These are phyloP conservation scores for Melierax canorus DNA, from an alignment of 2,113 vertebrate species.

Conservation along the genomic window DNA sequence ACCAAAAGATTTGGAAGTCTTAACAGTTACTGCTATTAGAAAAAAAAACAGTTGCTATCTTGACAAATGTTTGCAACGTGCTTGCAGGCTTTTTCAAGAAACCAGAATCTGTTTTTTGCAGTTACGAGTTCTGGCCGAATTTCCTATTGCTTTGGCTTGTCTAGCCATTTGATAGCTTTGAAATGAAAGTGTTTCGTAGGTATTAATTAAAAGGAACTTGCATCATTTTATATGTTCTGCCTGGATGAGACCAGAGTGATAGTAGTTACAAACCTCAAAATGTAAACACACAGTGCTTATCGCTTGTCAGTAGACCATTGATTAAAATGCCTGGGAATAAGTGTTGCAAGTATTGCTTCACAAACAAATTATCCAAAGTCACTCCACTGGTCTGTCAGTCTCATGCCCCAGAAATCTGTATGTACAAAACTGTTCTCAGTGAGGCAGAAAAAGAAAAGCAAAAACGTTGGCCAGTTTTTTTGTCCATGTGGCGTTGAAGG, in stretches of 20 bases:
- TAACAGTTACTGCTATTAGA: background rate
- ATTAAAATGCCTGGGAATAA: constrained; percentile 20
- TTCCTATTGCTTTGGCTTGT: background rate
- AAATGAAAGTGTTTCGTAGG: background rate
- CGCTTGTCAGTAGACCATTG: background rate
- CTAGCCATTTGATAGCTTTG: background rate
- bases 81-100: background rate
- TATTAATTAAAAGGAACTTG: background rate
- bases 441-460: background rate
- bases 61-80: background rate
- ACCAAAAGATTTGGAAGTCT: background rate
- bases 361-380: constrained; percentile 1
- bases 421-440: background rate
- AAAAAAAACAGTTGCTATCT: background rate
- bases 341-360: constrained; percentile 1
- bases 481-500: accelerated
- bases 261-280: background rate
- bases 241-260: background rate
- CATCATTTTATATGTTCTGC: background rate
- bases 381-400: constrained; percentile 23
- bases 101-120: background rate
- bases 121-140: background rate
- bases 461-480: background rate
- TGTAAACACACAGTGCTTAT: background rate
- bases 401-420: background rate